These are phyloP conservation scores for Penaeus japonicus DNA, from an alignment of 1,140 invertebrate species.

Conservation along the genomic window DNA sequence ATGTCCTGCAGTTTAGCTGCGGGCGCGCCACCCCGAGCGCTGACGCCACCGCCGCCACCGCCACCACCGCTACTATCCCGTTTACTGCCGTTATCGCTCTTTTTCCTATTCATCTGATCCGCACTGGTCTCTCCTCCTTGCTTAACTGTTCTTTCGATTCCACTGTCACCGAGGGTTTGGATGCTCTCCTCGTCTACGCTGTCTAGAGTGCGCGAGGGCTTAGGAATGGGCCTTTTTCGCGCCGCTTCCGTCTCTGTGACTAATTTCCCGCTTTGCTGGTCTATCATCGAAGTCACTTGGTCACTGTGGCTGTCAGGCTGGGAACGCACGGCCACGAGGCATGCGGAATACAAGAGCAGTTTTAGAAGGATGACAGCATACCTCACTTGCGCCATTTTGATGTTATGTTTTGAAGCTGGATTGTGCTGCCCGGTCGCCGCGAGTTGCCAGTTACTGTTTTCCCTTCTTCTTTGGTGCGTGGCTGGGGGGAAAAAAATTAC, in stretches of 20 bases:
- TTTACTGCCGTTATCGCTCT: background rate
- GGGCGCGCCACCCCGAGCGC: background rate
- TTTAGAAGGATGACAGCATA: background rate
- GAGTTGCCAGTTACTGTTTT: background rate
- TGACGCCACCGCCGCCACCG: background rate
- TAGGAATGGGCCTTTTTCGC: too few species aligned
- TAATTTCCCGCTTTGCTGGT: too few species aligned
- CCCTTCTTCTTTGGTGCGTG: background rate
- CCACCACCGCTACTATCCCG: too few species aligned
- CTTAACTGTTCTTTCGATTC: background rate
- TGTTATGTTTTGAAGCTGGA: slow-evolving; percentile 18
- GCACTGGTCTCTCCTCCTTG: background rate
- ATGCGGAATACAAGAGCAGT: slow-evolving; percentile 21
- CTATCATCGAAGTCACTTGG: too few species aligned
- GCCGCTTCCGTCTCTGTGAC: too few species aligned
- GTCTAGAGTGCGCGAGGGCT: too few species aligned
- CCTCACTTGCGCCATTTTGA: slow-evolving; percentile 37
- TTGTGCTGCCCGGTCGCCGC: background rate
- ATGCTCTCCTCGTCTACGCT: too few species aligned
- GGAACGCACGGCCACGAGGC: slow-evolving; percentile 7
- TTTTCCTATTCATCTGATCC: background rate
- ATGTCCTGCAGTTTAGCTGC: background rate
- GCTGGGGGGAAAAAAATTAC: background rate
- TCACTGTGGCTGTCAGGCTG: background rate
- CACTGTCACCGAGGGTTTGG: background rate